These are phyloP conservation scores for Bruchidius siliquastri DNA, from an alignment of 2,888 invertebrate species.

Conservation along the genomic window DNA sequence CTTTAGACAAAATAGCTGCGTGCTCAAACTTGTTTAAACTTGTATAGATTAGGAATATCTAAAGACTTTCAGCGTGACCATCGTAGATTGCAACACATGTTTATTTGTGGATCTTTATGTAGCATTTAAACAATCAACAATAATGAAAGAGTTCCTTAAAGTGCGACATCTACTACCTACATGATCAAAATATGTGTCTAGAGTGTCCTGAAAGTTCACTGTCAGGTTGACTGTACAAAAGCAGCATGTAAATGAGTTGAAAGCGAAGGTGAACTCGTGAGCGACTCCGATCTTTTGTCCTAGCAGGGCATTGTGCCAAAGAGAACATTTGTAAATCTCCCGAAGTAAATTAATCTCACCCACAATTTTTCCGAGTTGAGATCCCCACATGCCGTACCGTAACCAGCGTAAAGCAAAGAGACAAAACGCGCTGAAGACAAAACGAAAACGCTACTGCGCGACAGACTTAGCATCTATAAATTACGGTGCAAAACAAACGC, in stretches of 20 bases:
- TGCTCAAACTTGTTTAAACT: no score
- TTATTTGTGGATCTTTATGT: no score
- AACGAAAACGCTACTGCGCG: not conserved
- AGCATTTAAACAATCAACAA: no score
- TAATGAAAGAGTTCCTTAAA: no score
- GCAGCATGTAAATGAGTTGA: not conserved
- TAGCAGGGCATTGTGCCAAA: not conserved
- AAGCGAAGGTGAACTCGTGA: not conserved
- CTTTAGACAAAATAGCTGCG: no score
- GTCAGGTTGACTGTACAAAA: no score
- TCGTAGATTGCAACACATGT: no score
- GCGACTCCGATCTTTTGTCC: not conserved
- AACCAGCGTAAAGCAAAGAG: constrained; percentile 3
- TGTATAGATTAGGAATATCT: no score
- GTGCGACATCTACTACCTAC: no score
- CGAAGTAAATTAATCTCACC: not conserved
- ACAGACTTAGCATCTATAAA: constrained; percentile 7
- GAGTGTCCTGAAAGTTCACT: no score
- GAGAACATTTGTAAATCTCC: not conserved
- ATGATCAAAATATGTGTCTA: no score
- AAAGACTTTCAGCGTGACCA: no score
- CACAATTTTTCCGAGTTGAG: not conserved
- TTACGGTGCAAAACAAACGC: constrained; percentile 10
- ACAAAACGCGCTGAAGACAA: not conserved
- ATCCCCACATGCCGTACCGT: not conserved